Evolutionary conservation across 2,888 invertebrate genomes (phyloP).

Genomic region (Acrocera orbiculus): DNA sequence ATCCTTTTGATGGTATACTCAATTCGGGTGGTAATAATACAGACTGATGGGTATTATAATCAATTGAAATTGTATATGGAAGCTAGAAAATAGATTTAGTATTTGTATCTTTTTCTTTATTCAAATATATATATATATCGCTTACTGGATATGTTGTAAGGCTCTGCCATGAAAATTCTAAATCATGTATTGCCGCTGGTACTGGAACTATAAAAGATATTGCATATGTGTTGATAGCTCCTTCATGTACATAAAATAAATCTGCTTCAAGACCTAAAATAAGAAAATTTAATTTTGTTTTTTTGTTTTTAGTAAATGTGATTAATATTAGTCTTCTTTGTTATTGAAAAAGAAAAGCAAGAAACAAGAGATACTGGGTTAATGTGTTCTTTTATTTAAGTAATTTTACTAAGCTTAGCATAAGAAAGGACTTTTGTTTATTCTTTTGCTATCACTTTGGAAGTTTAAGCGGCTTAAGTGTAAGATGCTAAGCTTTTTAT

Average conservation of each 20-base stretch:
- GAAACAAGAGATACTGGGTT: too few relatives aligned
- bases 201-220: constrained; percentile 60
- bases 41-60: constrained; percentile 51
- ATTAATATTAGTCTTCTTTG: too few relatives aligned
- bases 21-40: constrained; percentile 64
- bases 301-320: neutral
- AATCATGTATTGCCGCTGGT: constrained; percentile 50
- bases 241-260: constrained; percentile 59
- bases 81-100: constrained; percentile 2
- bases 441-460: too few relatives aligned
- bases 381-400: too few relatives aligned
- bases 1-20: constrained; percentile 64
- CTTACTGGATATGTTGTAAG: constrained; percentile 48
- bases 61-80: constrained; percentile 57
- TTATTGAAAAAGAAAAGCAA: too few relatives aligned
- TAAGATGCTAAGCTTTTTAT: too few relatives aligned
- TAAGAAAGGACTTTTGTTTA: too few relatives aligned
- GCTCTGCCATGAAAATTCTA: constrained; percentile 68
- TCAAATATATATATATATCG: constrained; percentile 11
- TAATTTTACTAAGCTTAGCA: too few relatives aligned
- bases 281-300: too few relatives aligned
- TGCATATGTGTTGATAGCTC: constrained; percentile 62
- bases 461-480: too few relatives aligned
- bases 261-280: constrained; percentile 47
- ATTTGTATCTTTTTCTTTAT: neutral